phyloP scores from a whole-genome alignment of 2,113 vertebrate species.

The Bungarus multicinctus region DNA sequence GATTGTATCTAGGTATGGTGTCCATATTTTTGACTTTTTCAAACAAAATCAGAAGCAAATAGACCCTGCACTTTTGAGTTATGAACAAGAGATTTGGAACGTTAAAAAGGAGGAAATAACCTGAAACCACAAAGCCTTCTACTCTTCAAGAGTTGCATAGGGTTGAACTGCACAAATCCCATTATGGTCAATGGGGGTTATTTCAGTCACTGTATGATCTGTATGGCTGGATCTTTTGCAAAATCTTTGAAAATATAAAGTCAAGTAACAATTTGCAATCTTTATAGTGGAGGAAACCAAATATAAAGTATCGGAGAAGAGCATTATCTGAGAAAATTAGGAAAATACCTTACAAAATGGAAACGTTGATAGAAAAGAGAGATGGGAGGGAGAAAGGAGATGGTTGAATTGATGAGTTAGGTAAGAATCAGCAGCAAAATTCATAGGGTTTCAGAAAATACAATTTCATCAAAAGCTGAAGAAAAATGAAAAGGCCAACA shows the following conservation, averaged over 20 bases:
- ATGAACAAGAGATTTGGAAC: slow-evolving; percentile 27
- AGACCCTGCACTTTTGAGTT: slow-evolving; percentile 12
- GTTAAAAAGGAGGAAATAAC: background rate
- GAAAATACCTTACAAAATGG: slow-evolving; percentile 55
- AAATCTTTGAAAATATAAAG: slow-evolving; percentile 25
- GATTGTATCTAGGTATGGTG: background rate
- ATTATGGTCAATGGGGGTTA: slow-evolving; percentile 22
- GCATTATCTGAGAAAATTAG: slow-evolving; percentile 60
- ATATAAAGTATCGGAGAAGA: slow-evolving; percentile 47
- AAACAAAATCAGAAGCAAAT: slow-evolving; percentile 17
- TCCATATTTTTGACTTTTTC: background rate
- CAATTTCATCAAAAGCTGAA: slow-evolving; percentile 69
- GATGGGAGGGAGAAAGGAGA: slow-evolving; percentile 44
- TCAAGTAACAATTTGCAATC: slow-evolving; percentile 14
- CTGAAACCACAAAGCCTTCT: background rate
- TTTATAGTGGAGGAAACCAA: slow-evolving; percentile 3
- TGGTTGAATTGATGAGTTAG: slow-evolving; percentile 54
- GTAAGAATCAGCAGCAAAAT: slow-evolving; percentile 57
- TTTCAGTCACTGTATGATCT: slow-evolving; percentile 21
- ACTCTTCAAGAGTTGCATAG: slow-evolving; percentile 30
- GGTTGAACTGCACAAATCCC: slow-evolving; percentile 31
- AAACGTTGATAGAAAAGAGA: slow-evolving; percentile 41
- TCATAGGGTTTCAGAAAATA: slow-evolving; percentile 65
- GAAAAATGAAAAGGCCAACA: slow-evolving; percentile 69
- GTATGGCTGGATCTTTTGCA: background rate